phyloP scores from a whole-genome alignment of 2,888 invertebrate genomes.

The Tholera decimalis region DNA sequence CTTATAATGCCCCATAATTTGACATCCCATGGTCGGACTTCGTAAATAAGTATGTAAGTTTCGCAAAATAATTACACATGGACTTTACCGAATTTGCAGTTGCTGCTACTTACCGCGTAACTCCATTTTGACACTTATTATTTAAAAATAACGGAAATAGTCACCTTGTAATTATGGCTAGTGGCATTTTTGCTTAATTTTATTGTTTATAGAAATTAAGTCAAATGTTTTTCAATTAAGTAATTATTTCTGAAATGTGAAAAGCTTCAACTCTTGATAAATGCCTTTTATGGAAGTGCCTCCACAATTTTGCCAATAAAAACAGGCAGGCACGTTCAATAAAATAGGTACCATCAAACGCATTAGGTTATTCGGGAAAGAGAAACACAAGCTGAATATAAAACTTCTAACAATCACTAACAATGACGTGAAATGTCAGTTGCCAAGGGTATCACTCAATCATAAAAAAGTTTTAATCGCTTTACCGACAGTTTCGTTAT shows the following conservation, averaged over 20 bases:
- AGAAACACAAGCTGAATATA: no score
- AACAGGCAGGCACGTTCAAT: no score
- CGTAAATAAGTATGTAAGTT: neutral
- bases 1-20: no score
- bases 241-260: neutral
- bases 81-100: neutral
- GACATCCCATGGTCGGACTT: neutral
- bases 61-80: no score
- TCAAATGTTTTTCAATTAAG: neutral
- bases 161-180: constrained; percentile 48
- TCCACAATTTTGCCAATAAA: no score
- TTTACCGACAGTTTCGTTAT: neutral
- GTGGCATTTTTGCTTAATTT: constrained; percentile 38
- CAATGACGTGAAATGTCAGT: constrained; percentile 1
- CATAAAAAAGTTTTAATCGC: neutral
- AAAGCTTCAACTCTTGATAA: no score
- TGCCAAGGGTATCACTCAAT: neutral
- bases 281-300: no score
- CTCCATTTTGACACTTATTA: neutral
- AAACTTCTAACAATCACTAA: neutral
- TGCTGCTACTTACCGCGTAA: neutral
- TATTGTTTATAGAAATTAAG: neutral
- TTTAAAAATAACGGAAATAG: neutral
- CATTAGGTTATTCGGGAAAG: no score
- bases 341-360: no score